phyloP scores from a whole-genome alignment of 92 coral and sea anemone species.

The Montipora capitata region DNA sequence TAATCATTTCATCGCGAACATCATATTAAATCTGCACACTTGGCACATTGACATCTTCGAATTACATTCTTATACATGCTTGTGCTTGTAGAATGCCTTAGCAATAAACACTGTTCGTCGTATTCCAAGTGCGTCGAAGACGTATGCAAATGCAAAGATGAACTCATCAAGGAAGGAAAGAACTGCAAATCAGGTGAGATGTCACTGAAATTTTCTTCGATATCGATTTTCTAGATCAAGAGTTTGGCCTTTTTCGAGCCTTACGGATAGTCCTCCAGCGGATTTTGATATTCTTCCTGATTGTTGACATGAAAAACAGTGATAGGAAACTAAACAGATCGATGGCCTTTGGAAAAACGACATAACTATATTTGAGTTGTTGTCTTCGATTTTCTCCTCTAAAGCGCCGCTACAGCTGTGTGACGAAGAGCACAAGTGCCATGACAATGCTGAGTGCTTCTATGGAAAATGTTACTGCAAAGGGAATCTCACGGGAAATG shows the following conservation, averaged over 20 bases:
- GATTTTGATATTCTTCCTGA: no score
- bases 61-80: neutral
- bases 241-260: no score
- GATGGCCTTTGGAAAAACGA: no score
- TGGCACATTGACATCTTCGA: neutral
- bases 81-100: constrained; percentile 19
- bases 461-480: constrained; percentile 25
- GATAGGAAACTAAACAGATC: no score
- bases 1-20: no score
- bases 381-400: neutral
- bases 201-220: neutral
- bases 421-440: constrained; percentile 7
- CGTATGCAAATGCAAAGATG: constrained; percentile 45
- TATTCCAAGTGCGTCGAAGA: constrained; percentile 21
- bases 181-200: constrained; percentile 31
- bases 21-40: neutral
- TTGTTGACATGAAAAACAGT: no score
- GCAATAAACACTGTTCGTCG: constrained; percentile 17
- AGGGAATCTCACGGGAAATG: constrained; percentile 7
- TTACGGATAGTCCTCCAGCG: neutral
- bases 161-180: constrained; percentile 35
- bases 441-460: constrained; percentile 5
- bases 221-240: neutral
- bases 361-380: no score
- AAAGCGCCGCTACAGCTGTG: constrained; percentile 19